phyloP scores from a whole-genome alignment of 2,797 vertebrate genomes.

The Pachyuromys duprasi region DNA sequence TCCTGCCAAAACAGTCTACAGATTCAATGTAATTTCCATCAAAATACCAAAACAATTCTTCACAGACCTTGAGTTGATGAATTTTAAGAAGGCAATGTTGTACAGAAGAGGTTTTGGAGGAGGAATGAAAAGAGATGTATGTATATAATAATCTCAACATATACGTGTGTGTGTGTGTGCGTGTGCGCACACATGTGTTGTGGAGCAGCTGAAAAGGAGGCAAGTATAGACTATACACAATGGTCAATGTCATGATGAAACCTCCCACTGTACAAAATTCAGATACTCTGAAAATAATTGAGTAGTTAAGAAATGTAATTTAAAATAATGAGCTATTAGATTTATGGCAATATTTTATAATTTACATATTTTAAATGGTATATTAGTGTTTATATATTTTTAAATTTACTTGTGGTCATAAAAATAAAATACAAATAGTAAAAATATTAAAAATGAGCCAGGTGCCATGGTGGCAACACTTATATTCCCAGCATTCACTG shows the following conservation, averaged over 20 bases:
- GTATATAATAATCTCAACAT: neutral
- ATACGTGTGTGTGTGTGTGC: neutral
- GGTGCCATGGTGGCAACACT: too few species aligned
- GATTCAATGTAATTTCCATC: too few species aligned
- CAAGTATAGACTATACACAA: neutral
- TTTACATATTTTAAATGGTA: neutral
- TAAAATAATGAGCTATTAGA: neutral
- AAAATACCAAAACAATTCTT: too few species aligned
- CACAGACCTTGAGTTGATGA: too few species aligned
- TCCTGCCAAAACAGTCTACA: too few species aligned
- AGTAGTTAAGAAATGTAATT: too few species aligned
- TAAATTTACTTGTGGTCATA: neutral
- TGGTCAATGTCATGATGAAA: neutral
- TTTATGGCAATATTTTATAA: neutral
- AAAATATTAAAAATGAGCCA: neutral
- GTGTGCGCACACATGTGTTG: neutral
- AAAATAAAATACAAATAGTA: neutral
- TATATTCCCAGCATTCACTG: too few species aligned
- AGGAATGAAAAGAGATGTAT: too few species aligned
- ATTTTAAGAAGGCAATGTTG: neutral
- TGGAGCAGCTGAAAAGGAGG: rapidly evolving
- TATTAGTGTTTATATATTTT: neutral
- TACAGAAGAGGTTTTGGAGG: neutral
- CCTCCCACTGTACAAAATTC: neutral
- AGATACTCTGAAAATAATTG: neutral